Percentiles rank a stretch among this genome's conserved stretches.
Conservation (phyloP, 2,113 vertebrate genomes). For the Solenodon paradoxus region DNA sequence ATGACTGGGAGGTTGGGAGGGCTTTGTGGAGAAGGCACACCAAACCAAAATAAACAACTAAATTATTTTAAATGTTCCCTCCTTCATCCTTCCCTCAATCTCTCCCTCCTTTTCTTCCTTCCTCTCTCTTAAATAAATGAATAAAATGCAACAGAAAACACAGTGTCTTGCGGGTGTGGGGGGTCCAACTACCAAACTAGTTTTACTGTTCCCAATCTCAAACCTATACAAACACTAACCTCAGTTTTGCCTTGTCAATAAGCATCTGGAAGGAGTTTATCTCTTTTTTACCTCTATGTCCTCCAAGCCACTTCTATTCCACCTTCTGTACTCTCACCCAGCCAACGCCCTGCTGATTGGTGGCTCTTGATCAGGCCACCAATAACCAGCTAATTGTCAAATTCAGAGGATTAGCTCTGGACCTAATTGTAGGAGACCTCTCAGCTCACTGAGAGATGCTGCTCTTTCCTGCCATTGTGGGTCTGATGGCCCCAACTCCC, state of each 20-base stretch:
- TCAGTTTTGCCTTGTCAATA: background rate
- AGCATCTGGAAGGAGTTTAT: background rate
- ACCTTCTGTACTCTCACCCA: background rate
- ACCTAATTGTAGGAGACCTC: background rate
- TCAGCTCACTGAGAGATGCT: background rate
- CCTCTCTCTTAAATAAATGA: too few relatives aligned
- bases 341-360: background rate
- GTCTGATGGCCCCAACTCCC: too few relatives aligned
- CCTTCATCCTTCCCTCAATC: too few relatives aligned
- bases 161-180: too few relatives aligned
- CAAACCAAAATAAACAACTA: too few relatives aligned
- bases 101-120: too few relatives aligned
- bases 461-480: background rate
- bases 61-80: too few relatives aligned
- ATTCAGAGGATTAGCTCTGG: background rate
- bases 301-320: background rate
- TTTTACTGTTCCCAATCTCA: background rate
- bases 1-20: too few relatives aligned
- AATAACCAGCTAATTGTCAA: background rate
- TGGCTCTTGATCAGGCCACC: background rate
- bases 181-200: background rate
- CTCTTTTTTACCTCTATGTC: background rate
- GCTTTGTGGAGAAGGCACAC: too few relatives aligned
- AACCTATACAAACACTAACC: background rate
- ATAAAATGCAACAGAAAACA: too few relatives aligned